Evolutionary conservation across 2,113 vertebrate genomes (phyloP), one percentile per base, ranked within the genome.

Genomic region (Malurus melanocephalus): DNA sequence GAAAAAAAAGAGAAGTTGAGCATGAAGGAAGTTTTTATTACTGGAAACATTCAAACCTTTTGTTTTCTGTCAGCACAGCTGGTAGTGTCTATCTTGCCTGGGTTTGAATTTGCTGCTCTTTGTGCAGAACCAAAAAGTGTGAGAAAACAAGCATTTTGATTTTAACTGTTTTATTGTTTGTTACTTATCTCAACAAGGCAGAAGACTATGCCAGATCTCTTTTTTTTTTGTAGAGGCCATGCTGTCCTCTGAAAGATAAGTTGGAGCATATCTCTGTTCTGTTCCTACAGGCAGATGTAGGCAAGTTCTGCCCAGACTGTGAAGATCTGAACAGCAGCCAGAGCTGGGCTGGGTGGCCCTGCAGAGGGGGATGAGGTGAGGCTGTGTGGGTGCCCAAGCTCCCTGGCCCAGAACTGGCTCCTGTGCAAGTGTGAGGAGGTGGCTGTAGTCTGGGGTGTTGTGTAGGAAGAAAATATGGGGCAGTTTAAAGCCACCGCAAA

Each of bases 341-440:
- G 68, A 77, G n/a, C 56, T 57, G 74, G 19, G 55, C 42, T 73
- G 60, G n/a, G 33, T 79, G 52, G 43, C 45, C 30, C 40, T 64
- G 53, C 21, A n/a, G 35, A 81, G n/a, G 16, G 10, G 40, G 35
- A 17, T 5, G 10, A 85, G 24, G 45, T 42, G 38, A 32, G 24
- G 38, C 72, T 20, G 11, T 15, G 11, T 0, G 0, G 16, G 23
- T 45, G 22, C 8, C 40, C n/a, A 21, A 0, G 21, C 3, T 2
- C 33, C 24, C 45, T 33, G 13, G 1, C 43, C 57, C 49, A 55
- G 52, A 88, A 35, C 35, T 33, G 48, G 16, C 49, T 38, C 11
- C 49, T 42, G 17, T 45, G 27, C 8, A 30, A 45, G 16, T 38
- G 4, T 46, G 32, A 57, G 53, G 33, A 74, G 18, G 42, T 0